A percentile compares a stretch with the other conserved stretches of the same genome.
Evolutionary conservation across 2,888 invertebrate species (phyloP).

Genomic region (Andrena trimmerana): DNA sequence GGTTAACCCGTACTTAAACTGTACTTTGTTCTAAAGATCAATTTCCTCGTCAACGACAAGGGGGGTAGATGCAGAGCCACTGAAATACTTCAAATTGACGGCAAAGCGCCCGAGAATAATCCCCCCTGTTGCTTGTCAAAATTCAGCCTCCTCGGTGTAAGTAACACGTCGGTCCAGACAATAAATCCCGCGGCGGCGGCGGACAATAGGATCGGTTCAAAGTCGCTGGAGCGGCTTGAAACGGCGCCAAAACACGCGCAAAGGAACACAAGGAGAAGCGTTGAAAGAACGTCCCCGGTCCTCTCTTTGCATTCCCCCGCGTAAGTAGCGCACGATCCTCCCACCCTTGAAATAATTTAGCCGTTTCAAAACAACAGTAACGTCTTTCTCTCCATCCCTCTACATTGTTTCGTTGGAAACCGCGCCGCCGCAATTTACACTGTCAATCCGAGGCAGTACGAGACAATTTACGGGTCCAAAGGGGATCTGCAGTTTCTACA

Average conservation of each 20-base stretch:
- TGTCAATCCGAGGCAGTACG: not conserved
- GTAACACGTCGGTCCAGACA: slow-evolving; percentile 30
- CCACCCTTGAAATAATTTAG: slow-evolving; percentile 63
- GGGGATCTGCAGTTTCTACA: slow-evolving; percentile 14
- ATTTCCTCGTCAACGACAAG: not conserved
- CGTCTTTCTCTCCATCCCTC: slow-evolving; percentile 4
- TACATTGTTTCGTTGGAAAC: not conserved
- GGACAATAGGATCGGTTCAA: slow-evolving; percentile 29
- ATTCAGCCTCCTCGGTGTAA: slow-evolving; percentile 16
- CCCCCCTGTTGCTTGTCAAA: slow-evolving; percentile 10
- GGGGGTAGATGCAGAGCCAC: not conserved
- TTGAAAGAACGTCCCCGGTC: slow-evolving; percentile 53
- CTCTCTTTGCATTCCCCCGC: slow-evolving; percentile 61
- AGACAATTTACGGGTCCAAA: not conserved
- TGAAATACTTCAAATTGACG: not conserved
- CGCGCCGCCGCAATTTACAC: not conserved
- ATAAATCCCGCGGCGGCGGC: slow-evolving; percentile 28
- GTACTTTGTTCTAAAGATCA: not conserved
- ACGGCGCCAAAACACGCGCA: slow-evolving; percentile 57
- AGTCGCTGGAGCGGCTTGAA: slow-evolving; percentile 55
- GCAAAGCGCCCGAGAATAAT: slow-evolving; percentile 21
- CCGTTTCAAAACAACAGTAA: slow-evolving; percentile 23
- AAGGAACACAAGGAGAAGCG: slow-evolving; percentile 37
- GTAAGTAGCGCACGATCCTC: slow-evolving; percentile 62
- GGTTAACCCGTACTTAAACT: no score